Percentiles rank a stretch among this genome's conserved stretches.
phyloP scores from a whole-genome alignment of 2,888 invertebrate genomes.

The Pimpla rufipes region DNA sequence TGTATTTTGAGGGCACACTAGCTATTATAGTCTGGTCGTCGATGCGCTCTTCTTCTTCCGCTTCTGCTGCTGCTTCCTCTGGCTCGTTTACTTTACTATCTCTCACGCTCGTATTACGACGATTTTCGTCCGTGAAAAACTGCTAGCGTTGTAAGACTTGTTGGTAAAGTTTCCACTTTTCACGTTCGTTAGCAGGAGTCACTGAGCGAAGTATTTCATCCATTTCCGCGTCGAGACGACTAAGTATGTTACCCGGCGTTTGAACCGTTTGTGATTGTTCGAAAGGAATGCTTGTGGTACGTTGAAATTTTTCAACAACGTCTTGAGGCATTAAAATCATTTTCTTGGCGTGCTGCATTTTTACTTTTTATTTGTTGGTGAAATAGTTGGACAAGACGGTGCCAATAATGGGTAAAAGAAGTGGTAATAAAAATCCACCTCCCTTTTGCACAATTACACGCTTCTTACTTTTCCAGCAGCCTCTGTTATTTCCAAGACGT shows the following conservation, averaged over 20 bases:
- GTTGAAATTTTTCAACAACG: constrained; percentile 1
- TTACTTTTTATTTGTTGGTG: background rate
- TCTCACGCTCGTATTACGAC: background rate
- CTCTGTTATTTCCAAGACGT: background rate
- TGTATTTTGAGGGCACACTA: background rate
- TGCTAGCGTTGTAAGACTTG: constrained; percentile 48
- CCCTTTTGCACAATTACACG: constrained; percentile 28
- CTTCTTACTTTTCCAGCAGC: background rate
- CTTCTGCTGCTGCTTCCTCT: background rate
- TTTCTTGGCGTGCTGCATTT: constrained; percentile 27
- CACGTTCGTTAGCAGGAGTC: constrained; percentile 15
- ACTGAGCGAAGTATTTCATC: constrained; percentile 10
- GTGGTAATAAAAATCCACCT: background rate
- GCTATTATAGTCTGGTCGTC: background rate
- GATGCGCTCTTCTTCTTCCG: background rate
- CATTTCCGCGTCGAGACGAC: constrained; percentile 24
- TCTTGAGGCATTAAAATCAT: constrained; percentile 30
- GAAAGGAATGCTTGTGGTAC: background rate
- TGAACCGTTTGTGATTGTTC: constrained; percentile 13
- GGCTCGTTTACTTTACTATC: too few species aligned
- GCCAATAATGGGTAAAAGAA: constrained; percentile 14
- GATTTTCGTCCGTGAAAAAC: constrained; percentile 2
- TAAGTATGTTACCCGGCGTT: constrained; percentile 9
- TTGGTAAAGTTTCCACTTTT: constrained; percentile 8
- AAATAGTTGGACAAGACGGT: constrained; percentile 10